Evolutionary conservation across 2,797 vertebrate species (phyloP).

Genomic region (Stomatorhinus walkeri): DNA sequence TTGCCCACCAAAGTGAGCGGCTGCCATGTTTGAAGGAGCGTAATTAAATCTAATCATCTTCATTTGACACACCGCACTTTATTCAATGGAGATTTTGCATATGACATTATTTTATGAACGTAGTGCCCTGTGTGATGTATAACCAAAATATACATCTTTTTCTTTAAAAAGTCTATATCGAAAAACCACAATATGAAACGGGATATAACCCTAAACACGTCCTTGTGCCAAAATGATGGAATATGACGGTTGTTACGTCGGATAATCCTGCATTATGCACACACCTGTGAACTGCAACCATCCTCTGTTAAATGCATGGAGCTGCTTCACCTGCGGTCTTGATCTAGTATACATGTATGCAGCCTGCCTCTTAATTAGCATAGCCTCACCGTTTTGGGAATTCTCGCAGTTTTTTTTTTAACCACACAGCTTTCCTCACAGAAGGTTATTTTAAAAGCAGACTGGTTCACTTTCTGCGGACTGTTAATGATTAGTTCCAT

Average conservation of each 20-base stretch:
- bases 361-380: neutral
- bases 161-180: neutral
- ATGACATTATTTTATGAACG: neutral
- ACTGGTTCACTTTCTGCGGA: neutral
- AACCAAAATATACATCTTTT: neutral
- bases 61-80: constrained; percentile 3
- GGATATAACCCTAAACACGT: neutral
- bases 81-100: neutral
- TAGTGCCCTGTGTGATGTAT: neutral
- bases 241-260: neutral
- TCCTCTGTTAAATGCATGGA: neutral
- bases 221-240: neutral
- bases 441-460: constrained; percentile 2
- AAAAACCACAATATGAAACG: neutral
- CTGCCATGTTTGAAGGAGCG: constrained; percentile 1
- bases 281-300: neutral
- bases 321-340: neutral
- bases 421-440: neutral
- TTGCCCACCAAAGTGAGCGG: neutral
- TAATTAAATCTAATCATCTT: constrained; percentile 9
- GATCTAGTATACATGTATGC: neutral
- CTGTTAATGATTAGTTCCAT: neutral
- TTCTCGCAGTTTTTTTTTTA: neutral
- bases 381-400: neutral
- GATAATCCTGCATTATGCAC: neutral